Percentiles rank a stretch among this genome's conserved stretches.
These are phyloP conservation scores for Cebus imitator DNA, from an alignment of 2,113 vertebrate genomes.

Conservation along the genomic window DNA sequence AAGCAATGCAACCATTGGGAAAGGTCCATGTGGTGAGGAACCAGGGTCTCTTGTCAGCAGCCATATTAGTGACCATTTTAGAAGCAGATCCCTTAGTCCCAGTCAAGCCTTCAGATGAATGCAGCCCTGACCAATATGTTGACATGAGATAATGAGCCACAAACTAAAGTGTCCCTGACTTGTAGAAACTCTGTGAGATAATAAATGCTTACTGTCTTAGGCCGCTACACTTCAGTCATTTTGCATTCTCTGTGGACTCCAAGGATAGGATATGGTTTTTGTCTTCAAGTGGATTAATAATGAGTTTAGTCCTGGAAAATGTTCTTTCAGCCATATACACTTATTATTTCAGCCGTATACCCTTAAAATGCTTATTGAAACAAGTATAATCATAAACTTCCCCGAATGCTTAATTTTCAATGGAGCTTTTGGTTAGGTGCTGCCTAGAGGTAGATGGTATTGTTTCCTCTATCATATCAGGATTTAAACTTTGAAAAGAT, in stretches of 20 bases:
- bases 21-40: background rate
- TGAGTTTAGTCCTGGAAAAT: background rate
- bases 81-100: background rate
- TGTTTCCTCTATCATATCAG: background rate
- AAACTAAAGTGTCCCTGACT: background rate
- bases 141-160: background rate
- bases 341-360: background rate
- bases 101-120: background rate
- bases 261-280: background rate
- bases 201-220: background rate
- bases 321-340: background rate
- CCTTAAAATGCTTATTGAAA: background rate
- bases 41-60: background rate
- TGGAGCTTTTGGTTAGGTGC: background rate
- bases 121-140: background rate
- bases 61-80: background rate
- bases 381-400: background rate
- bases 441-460: background rate
- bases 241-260: background rate
- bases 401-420: background rate
- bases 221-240: background rate
- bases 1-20: background rate
- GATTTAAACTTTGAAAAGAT: background rate
- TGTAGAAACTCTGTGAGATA: background rate
- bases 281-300: background rate